Base-by-base conservation (phyloP, 2,113 vertebrate species). In the Capreolus pygargus region DNA sequence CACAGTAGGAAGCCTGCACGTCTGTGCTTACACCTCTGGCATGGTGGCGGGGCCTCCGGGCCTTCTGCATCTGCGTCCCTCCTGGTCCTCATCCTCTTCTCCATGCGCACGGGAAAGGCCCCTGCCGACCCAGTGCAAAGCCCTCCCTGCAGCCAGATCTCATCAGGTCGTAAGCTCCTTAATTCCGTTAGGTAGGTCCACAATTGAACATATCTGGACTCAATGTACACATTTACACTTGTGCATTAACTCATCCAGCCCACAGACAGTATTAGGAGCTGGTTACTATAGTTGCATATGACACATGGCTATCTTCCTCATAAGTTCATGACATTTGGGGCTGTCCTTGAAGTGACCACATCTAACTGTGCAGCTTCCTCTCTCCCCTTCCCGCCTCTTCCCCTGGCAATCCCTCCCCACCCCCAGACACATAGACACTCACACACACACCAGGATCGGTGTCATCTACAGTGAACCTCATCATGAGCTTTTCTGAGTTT, bases 1-100 rank as follows among this genome's bases (percentile, higher is more conserved):
- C 23, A 1, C 15, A 2, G 12, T 0, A 2, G n/a, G 21, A 3
- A 1, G 28, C 54, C n/a, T 0, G 0, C 21, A 23, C 19, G 16
- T 64, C 54, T 1, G 23, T 0, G 0, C 13, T 15, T 7, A 7
- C 16, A 1, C 2, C 15, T 33, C 13, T 16, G 14, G 15, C 2
- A 0, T 45, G 43, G 45, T 15, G 81, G 1, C 7, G 28, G 4
- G 45, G 57, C 36, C 13, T 47, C 3, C 1, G 23, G 83, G 74
- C 50, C 25, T 1, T 13, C 11, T 27, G 25, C 60, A 54, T 7
- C 52, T 39, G 16, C 1, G 23, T 28, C 13, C 61, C 43, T 30
- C 2, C 21, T n/a, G 33, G 36, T 14, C 39, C 45, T 36, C 5
- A 9, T 6, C 30, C 21, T 74, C 30, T 10, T 27, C 30, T 76